Conservation (phyloP, 1,140 invertebrate species). For the Ylistrum balloti region DNA sequence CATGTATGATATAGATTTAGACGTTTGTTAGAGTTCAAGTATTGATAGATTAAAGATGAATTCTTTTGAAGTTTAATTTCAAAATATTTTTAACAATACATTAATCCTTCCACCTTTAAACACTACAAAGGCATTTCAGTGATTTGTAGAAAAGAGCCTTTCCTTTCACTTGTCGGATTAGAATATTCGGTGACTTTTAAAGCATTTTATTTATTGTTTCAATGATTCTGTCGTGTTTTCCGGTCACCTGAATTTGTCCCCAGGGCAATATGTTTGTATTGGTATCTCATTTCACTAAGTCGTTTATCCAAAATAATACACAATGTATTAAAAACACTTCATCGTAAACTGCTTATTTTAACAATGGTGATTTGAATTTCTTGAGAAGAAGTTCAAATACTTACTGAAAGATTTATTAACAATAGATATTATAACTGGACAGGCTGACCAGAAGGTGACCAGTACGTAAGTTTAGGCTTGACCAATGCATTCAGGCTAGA, state of each 20-base stretch:
- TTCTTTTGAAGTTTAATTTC: slow-evolving; percentile 25
- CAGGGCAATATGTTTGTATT: neutral
- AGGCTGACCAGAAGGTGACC: slow-evolving; percentile 22
- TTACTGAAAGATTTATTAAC: slow-evolving; percentile 19
- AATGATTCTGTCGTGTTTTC: neutral
- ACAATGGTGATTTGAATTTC: neutral
- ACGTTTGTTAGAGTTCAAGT: neutral
- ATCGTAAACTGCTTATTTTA: neutral
- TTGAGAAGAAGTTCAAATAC: slow-evolving; percentile 34
- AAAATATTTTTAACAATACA: slow-evolving; percentile 35
- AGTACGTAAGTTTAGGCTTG: neutral
- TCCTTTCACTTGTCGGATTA: neutral
- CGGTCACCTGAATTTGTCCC: slow-evolving; percentile 10
- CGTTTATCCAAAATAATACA: slow-evolving; percentile 46
- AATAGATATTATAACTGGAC: neutral
- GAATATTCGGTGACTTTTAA: slow-evolving; percentile 26
- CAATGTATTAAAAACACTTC: slow-evolving; percentile 27
- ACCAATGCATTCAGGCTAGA: neutral
- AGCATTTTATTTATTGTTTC: neutral
- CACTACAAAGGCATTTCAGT: neutral
- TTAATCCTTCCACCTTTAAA: neutral
- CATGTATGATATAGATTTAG: too few species aligned
- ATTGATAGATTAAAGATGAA: neutral
- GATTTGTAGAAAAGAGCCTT: neutral
- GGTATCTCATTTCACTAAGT: slow-evolving; percentile 29